These are phyloP conservation scores for Thumatha senex DNA, from an alignment of 2,888 invertebrate species.

Conservation along the genomic window DNA sequence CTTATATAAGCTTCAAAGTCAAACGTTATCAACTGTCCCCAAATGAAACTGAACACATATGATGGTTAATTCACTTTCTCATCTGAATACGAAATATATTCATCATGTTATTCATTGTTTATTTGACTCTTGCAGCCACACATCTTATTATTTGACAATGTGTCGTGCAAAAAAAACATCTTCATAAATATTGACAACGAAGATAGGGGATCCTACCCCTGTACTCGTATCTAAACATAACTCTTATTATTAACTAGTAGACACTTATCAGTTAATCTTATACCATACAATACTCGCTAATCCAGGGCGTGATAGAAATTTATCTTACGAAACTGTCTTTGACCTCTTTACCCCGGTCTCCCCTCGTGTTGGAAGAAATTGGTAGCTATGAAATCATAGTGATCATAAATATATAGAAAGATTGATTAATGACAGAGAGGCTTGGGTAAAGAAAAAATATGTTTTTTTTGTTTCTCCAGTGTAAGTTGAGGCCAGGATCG, in stretches of 20 bases:
- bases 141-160: conserved; percentile 16
- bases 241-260: conserved; percentile 77
- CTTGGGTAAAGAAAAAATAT: not conserved
- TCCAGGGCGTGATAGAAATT: conserved; percentile 78
- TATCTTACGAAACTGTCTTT: conserved; percentile 72
- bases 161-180: conserved; percentile 41
- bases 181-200: conserved; percentile 58
- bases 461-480: not conserved
- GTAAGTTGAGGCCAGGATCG: no score
- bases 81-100: not conserved
- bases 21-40: no score
- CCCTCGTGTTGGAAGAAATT: conserved; percentile 38
- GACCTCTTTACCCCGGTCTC: conserved; percentile 55
- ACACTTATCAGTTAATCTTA: conserved; percentile 83
- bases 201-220: conserved; percentile 38
- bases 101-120: not conserved
- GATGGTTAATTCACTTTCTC: not conserved
- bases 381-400: conserved; percentile 8
- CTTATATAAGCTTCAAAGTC: no score
- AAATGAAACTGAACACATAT: no score
- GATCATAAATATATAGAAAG: not conserved
- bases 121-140: not conserved
- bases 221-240: conserved; percentile 61
- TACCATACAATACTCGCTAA: conserved; percentile 74
- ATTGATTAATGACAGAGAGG: conserved; percentile 1